Evolutionary conservation across 53 echinoderm and acorn worm species (phyloP).

Genomic region (Pentamera pediparva): DNA sequence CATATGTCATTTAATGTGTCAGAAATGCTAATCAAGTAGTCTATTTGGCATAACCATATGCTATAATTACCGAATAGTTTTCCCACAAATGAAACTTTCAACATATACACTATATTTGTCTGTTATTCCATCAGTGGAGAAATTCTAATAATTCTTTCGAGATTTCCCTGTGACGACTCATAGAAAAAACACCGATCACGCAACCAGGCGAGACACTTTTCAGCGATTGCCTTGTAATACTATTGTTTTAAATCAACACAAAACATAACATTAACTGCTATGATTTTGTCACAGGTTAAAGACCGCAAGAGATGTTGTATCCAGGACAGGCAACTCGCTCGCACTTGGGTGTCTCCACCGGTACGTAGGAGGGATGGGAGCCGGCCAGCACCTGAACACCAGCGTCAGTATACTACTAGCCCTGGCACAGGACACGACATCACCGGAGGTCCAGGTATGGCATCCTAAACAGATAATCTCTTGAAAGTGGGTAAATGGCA

Average conservation of each 20-base stretch:
- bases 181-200: too few species aligned
- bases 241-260: not conserved
- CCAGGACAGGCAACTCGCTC: constrained; percentile 93
- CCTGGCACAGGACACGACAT: constrained; percentile 87
- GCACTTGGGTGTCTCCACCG: constrained; percentile 93
- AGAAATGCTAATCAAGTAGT: too few species aligned
- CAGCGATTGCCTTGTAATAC: not conserved
- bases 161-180: too few species aligned
- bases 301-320: constrained; percentile 96
- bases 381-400: constrained; percentile 97
- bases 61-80: too few species aligned
- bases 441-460: constrained; percentile 93
- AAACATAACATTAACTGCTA: too few species aligned
- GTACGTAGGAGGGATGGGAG: constrained; percentile 98
- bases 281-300: constrained; percentile 57
- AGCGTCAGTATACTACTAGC: constrained; percentile 98
- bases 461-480: not conserved
- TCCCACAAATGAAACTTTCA: too few species aligned
- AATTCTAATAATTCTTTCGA: too few species aligned
- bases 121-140: too few species aligned
- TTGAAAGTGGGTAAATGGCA: too few species aligned
- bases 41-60: too few species aligned
- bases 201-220: not conserved
- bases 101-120: too few species aligned
- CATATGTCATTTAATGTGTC: too few species aligned